A percentile compares a stretch with the other conserved stretches of the same genome.
Evolutionary conservation across 2,888 invertebrate genomes (phyloP).

Genomic region (Erpobdella octoculata): DNA sequence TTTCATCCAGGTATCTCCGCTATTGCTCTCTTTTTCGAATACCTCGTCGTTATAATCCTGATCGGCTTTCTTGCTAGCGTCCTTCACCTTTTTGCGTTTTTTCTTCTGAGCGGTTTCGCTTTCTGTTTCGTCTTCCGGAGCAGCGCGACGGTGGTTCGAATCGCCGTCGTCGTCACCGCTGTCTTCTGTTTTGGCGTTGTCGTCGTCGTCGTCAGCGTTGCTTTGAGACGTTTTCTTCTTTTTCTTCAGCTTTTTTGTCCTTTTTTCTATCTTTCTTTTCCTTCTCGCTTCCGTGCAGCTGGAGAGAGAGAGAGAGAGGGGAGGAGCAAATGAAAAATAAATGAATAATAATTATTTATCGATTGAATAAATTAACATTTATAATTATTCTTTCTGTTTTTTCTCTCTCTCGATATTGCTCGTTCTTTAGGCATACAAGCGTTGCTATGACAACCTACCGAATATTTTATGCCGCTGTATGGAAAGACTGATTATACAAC

Average conservation of each 20-base stretch:
- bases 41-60: background rate
- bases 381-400: too few relatives aligned
- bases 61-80: background rate
- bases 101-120: background rate
- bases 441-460: too few relatives aligned
- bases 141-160: background rate
- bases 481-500: too few relatives aligned
- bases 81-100: background rate
- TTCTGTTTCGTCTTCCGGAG: background rate
- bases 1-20: background rate
- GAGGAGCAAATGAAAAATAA: too few relatives aligned
- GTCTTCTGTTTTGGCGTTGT: background rate
- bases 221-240: background rate
- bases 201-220: background rate
- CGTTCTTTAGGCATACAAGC: too few relatives aligned
- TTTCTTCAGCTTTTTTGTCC: background rate
- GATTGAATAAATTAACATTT: too few relatives aligned
- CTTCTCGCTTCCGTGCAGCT: conserved; percentile 12
- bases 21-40: conserved; percentile 13
- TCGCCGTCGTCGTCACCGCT: background rate
- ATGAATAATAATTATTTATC: too few relatives aligned
- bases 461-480: too few relatives aligned
- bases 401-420: too few relatives aligned
- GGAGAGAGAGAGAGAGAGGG: too few relatives aligned
- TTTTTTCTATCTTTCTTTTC: conserved; percentile 4